These are phyloP conservation scores for Myotis yumanensis DNA, from an alignment of 2,113 vertebrate genomes.

Conservation along the genomic window DNA sequence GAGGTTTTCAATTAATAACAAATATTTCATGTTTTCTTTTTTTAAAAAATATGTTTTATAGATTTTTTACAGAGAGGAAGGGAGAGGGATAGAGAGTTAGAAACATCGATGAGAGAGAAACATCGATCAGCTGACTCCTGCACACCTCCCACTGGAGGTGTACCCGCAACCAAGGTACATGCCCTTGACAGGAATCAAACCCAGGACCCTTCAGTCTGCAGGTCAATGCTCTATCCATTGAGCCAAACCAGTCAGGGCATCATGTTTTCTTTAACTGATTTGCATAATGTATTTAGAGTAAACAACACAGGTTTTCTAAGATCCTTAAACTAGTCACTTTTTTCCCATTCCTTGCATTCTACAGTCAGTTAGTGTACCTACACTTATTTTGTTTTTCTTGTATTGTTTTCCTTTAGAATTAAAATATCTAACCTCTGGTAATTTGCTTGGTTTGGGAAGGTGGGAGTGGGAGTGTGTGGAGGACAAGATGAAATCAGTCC, in stretches of 20 bases:
- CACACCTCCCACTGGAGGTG: too few species aligned
- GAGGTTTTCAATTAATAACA: neutral
- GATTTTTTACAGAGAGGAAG: too few species aligned
- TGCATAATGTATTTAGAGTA: neutral
- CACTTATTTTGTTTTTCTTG: neutral
- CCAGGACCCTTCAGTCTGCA: too few species aligned
- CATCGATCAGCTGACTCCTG: too few species aligned
- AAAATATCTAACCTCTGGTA: neutral
- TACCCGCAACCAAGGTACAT: too few species aligned
- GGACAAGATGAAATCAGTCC: neutral
- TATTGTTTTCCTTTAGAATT: neutral
- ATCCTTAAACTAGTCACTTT: neutral
- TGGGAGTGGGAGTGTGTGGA: accelerated
- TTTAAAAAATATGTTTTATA: too few species aligned
- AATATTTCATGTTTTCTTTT: neutral
- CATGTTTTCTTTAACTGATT: neutral
- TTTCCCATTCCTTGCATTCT: neutral
- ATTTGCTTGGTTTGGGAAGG: neutral
- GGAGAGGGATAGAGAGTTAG: too few species aligned
- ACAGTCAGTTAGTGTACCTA: neutral
- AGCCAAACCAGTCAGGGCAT: neutral
- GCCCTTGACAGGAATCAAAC: too few species aligned
- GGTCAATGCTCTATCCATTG: too few species aligned
- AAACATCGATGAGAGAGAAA: too few species aligned
- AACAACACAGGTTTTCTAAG: neutral